phyloP scores from a whole-genome alignment of 64 coral and sea anemone species.

The Catalaphyllia jardinei region DNA sequence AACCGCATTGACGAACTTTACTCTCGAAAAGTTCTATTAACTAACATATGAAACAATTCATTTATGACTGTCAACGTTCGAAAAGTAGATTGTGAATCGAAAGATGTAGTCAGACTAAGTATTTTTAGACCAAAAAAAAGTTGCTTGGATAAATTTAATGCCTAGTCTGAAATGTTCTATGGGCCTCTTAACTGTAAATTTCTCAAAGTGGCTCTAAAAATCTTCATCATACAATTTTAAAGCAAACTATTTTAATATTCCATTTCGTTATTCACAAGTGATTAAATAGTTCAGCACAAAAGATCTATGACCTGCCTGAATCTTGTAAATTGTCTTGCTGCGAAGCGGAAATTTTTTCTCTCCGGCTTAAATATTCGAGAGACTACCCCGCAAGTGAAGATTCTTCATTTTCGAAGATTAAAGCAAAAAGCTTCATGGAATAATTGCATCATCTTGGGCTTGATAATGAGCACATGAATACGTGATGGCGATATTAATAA shows the following conservation, averaged over 20 bases:
- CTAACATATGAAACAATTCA: neutral
- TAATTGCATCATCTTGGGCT: neutral
- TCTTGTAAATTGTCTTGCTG: neutral
- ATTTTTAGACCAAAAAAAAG: neutral
- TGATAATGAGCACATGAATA: neutral
- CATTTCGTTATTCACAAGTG: neutral
- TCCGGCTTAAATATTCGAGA: neutral
- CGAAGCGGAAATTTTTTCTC: neutral
- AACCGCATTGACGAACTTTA: neutral
- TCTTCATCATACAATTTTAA: neutral
- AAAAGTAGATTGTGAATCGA: no score
- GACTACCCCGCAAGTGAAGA: neutral
- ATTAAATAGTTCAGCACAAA: neutral
- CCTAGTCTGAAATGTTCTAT: no score
- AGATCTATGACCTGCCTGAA: neutral
- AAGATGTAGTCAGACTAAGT: neutral
- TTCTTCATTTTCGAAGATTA: neutral
- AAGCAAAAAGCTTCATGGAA: neutral
- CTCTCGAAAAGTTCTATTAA: neutral
- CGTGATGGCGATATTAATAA: neutral
- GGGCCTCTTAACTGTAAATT: neutral
- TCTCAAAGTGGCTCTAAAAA: neutral
- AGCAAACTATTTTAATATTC: neutral
- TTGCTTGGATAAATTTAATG: neutral
- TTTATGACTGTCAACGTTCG: neutral